A percentile compares a stretch with the other conserved stretches of the same genome.
phyloP scores from a whole-genome alignment of 2,888 invertebrate genomes.

The Stenchaetothrips biformis region DNA sequence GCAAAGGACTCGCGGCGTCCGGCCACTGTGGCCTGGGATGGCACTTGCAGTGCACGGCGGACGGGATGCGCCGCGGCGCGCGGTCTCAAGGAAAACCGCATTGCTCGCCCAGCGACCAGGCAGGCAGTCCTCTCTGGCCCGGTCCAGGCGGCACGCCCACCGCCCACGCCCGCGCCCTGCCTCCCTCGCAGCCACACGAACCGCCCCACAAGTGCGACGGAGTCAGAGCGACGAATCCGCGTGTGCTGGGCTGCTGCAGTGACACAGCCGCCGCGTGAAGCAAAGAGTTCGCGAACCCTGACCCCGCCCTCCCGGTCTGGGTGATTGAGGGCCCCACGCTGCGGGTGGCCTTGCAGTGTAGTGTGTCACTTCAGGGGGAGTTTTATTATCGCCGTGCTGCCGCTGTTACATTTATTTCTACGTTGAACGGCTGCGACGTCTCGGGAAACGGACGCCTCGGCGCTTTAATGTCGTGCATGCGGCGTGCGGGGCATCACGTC shows the following conservation, averaged over 20 bases:
- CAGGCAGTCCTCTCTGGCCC: not conserved
- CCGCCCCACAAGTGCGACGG: not conserved
- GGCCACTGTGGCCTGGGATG: not conserved
- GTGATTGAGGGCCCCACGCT: too few relatives aligned
- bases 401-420: not conserved
- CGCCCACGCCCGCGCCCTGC: not conserved
- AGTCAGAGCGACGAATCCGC: too few relatives aligned
- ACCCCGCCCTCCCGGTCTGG: too few relatives aligned
- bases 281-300: not conserved
- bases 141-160: not conserved
- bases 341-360: too few relatives aligned
- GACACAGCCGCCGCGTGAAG: not conserved
- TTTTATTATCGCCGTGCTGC: not conserved
- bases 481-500: too few relatives aligned
- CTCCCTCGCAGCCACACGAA: not conserved
- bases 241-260: not conserved
- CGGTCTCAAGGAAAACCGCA: conserved; percentile 14
- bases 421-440: not conserved
- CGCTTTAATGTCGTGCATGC: not conserved
- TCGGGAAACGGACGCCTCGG: not conserved
- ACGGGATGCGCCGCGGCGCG: not conserved
- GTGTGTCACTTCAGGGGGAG: not conserved
- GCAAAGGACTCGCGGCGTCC: too few relatives aligned
- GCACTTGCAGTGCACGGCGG: not conserved
- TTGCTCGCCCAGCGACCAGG: not conserved